These are phyloP conservation scores for Amphiprion clarkii DNA, from an alignment of 2,797 vertebrate genomes.

Conservation along the genomic window DNA sequence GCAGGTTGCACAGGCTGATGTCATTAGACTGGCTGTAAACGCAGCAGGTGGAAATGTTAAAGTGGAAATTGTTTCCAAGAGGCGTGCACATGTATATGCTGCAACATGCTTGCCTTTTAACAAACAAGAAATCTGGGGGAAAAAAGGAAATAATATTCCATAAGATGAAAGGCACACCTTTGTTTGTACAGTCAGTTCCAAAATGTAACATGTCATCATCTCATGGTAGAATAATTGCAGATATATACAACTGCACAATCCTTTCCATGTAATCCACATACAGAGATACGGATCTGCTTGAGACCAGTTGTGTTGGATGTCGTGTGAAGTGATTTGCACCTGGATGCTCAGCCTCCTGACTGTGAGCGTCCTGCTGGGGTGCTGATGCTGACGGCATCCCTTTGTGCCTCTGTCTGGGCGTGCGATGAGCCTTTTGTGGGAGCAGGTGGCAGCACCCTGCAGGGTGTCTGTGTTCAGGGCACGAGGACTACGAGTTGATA, in stretches of 20 bases:
- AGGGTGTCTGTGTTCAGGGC: conserved; percentile 14
- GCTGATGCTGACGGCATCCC: conserved; percentile 40
- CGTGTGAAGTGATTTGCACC: conserved; percentile 36
- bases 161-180: conserved; percentile 16
- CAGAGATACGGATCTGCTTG: conserved; percentile 11
- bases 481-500: not conserved
- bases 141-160: not conserved
- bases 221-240: conserved; percentile 16
- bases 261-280: not conserved
- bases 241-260: conserved; percentile 1
- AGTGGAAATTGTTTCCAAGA: conserved; percentile 8
- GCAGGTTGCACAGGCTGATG: conserved; percentile 22
- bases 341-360: conserved; percentile 35
- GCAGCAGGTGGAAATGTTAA: conserved; percentile 21
- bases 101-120: not conserved
- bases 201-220: conserved; percentile 7
- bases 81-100: not conserved
- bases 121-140: conserved; percentile 1
- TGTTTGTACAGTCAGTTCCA: conserved; percentile 4
- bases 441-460: conserved; percentile 52
- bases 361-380: conserved; percentile 33
- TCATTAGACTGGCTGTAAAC: conserved; percentile 28
- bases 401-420: conserved; percentile 28
- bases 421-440: conserved; percentile 32
- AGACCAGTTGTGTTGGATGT: conserved; percentile 15